A percentile compares a stretch with the other conserved stretches of the same genome.
Conservation (phyloP, 2,113 vertebrate species). For the Craseonycteris thonglongyai region DNA sequence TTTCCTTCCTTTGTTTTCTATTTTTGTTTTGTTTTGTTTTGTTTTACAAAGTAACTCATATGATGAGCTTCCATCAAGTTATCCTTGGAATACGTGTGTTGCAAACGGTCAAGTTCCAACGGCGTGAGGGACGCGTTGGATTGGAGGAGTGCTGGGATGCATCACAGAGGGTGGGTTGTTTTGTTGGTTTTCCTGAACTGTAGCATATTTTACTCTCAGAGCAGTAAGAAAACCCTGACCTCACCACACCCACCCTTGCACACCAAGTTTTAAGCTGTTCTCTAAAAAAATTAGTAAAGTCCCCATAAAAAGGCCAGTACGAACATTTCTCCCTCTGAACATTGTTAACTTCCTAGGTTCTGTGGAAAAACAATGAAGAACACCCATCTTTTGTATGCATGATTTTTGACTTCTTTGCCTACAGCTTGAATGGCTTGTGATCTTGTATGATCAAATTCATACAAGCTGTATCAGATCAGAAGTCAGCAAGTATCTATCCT, state of each 20-base stretch:
- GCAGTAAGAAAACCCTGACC: slow-evolving; percentile 9
- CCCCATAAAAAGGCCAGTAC: neutral
- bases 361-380: neutral
- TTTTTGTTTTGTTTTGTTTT: too few species aligned
- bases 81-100: neutral
- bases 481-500: neutral
- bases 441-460: neutral
- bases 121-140: neutral
- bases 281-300: slow-evolving; percentile 29
- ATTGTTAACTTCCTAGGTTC: neutral
- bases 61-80: neutral
- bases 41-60: neutral
- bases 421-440: neutral
- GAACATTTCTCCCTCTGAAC: neutral
- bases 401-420: slow-evolving; percentile 7
- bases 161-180: neutral
- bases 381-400: neutral
- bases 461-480: neutral
- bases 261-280: slow-evolving; percentile 31
- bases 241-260: neutral
- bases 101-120: neutral
- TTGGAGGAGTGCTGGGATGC: neutral
- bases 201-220: slow-evolving; percentile 5
- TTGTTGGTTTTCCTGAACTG: neutral
- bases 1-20: neutral